Conservation (phyloP, 1,140 invertebrate genomes). For the Diploscapter pachys region DNA sequence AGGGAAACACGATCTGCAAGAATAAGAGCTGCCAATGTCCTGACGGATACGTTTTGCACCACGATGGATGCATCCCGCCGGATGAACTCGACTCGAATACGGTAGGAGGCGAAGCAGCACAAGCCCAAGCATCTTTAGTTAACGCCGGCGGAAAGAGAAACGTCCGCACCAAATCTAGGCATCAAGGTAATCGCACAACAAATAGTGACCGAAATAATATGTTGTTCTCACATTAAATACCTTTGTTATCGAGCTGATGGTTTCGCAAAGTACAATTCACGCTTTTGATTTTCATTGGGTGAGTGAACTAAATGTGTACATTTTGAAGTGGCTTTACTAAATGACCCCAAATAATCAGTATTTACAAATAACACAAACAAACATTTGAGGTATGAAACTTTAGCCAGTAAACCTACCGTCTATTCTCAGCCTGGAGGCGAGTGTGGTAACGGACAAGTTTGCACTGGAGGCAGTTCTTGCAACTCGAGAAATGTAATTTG, state of each 20-base stretch:
- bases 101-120: slow-evolving; percentile 20
- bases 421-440: slow-evolving; percentile 49
- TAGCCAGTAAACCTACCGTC: not conserved
- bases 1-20: slow-evolving; percentile 47
- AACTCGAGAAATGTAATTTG: slow-evolving; percentile 1
- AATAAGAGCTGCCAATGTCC: slow-evolving; percentile 51
- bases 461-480: slow-evolving; percentile 50
- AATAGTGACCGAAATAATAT: too few species aligned
- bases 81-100: slow-evolving; percentile 14
- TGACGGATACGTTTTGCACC: slow-evolving; percentile 36
- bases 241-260: too few species aligned
- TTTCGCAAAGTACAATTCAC: too few species aligned
- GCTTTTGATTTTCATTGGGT: too few species aligned
- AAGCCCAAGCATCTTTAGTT: too few species aligned
- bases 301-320: too few species aligned
- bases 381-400: too few species aligned
- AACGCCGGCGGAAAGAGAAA: slow-evolving; percentile 2
- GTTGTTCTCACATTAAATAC: too few species aligned
- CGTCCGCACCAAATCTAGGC: slow-evolving; percentile 24
- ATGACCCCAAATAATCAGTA: too few species aligned
- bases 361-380: too few species aligned
- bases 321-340: too few species aligned
- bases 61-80: slow-evolving; percentile 47
- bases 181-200: slow-evolving; percentile 15
- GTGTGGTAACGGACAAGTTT: slow-evolving; percentile 45